Evolutionary conservation across 1,140 invertebrate species (phyloP).

Genomic region (Drosophila mojavensis): DNA sequence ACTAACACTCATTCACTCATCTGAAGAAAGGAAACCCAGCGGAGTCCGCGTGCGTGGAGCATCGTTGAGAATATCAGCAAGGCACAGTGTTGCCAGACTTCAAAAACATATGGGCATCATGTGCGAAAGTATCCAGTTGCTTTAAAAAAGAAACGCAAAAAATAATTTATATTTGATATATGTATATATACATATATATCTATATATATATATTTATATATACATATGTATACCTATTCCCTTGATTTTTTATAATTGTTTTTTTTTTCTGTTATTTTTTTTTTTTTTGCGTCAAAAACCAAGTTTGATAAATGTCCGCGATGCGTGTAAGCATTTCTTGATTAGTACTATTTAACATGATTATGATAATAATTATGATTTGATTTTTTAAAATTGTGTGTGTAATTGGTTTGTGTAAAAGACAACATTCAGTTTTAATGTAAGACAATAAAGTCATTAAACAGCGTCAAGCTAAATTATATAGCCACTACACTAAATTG

Average conservation of each 20-base stretch:
- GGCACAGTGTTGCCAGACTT: constrained; percentile 40
- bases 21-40: constrained; percentile 3
- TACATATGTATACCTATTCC: constrained; percentile 25
- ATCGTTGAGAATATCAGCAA: not conserved
- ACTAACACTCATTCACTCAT: constrained; percentile 28
- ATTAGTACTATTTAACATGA: constrained; percentile 36
- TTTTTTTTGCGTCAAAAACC: not conserved
- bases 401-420: constrained; percentile 62
- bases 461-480: constrained; percentile 41
- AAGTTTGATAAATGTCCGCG: constrained; percentile 11
- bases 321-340: constrained; percentile 40
- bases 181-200: constrained; percentile 31
- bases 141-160: constrained; percentile 13
- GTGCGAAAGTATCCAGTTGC: constrained; percentile 20
- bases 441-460: constrained; percentile 74
- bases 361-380: constrained; percentile 33
- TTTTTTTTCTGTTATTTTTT: constrained; percentile 7
- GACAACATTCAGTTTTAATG: constrained; percentile 71
- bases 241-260: not conserved
- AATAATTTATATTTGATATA: too few species aligned
- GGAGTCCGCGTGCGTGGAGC: constrained; percentile 5
- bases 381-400: constrained; percentile 39
- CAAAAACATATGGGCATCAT: constrained; percentile 23
- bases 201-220: constrained; percentile 16
- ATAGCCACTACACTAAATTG: constrained; percentile 41